Evolutionary conservation across 2,113 vertebrate species (phyloP).

Genomic region (Neopipo cinnamomea): DNA sequence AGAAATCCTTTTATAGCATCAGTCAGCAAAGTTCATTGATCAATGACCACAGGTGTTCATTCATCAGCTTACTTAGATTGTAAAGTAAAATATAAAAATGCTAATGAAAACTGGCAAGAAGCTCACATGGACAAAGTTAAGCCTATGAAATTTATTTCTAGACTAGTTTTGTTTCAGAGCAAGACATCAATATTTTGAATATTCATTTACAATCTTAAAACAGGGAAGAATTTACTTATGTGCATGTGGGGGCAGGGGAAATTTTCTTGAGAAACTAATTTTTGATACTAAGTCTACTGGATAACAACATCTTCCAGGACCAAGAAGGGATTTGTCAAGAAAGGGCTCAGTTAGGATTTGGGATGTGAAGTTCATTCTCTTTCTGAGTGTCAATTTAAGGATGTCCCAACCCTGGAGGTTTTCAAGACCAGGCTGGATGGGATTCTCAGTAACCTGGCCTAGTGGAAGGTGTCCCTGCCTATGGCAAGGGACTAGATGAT

Average conservation of each 20-base stretch:
- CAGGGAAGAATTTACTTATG: not conserved
- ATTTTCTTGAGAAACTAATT: not conserved
- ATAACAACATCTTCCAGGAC: not conserved
- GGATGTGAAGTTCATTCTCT: accelerated
- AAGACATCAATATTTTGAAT: not conserved
- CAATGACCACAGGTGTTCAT: not conserved
- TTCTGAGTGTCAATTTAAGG: not conserved
- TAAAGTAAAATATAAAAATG: not conserved
- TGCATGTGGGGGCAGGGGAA: not conserved
- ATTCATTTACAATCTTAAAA: not conserved
- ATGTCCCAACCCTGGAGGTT: not conserved
- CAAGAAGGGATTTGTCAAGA: not conserved
- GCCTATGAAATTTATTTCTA: not conserved
- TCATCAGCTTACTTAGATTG: not conserved
- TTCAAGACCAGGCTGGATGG: not conserved
- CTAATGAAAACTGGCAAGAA: not conserved
- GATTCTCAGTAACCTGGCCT: not conserved
- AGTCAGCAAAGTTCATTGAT: not conserved
- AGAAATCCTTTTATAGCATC: not conserved
- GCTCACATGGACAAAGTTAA: not conserved
- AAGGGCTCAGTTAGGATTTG: not conserved
- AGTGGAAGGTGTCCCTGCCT: not conserved
- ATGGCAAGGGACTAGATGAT: not conserved
- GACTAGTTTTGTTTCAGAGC: not conserved
- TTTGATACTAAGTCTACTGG: not conserved